Base-by-base conservation (phyloP, 2,797 vertebrate genomes). In the Saguinus oedipus region DNA sequence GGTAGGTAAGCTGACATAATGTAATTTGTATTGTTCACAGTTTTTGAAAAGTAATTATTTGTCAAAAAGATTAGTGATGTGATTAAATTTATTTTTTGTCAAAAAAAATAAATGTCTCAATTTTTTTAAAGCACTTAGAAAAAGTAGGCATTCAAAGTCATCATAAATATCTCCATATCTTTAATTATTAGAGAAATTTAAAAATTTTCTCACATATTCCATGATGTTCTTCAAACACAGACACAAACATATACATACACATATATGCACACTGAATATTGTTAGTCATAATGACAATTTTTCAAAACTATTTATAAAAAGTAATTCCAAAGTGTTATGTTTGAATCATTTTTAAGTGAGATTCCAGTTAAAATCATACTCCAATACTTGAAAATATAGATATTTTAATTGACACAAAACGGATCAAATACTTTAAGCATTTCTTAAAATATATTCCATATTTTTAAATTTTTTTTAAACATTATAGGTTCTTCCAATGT, bases 51-150 rank as follows among this genome's bases (percentile, higher is more conserved):
- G 87, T 61, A 80, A 72, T 57, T 8, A 84, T 81, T 92, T 85
- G 76, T 90, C 50, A 88, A 88, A 94, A 82, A 78, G 75, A 70
- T 88, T 97, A 91, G 64, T 90, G 7, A 70, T 27, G 20, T 53
- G 12, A 80, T 80, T 93, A 53, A 88, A 88, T 88, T 84, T 95
- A 84, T 92, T 90, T 24, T 84, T 93, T 94, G 48, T 78, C 24
- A 24, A 88, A 95, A 72, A 75, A 70, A 74, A 91, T 68, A 82
- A n/a, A 0, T 48, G 19, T 78, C 36, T 92, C 42, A 82, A 80
- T 83, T 76, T 68, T 15, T n/a, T 59, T 46, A 68, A 30, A 44
- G 39, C 30, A 79, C n/a, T 93, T 93, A 79, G 39, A 90, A 84
- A 89, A 94, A 88, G 59, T 74, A 80, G 39, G 48, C 46, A 70